Conservation (phyloP, 2,888 invertebrate species). For the Desoria tigrina region DNA sequence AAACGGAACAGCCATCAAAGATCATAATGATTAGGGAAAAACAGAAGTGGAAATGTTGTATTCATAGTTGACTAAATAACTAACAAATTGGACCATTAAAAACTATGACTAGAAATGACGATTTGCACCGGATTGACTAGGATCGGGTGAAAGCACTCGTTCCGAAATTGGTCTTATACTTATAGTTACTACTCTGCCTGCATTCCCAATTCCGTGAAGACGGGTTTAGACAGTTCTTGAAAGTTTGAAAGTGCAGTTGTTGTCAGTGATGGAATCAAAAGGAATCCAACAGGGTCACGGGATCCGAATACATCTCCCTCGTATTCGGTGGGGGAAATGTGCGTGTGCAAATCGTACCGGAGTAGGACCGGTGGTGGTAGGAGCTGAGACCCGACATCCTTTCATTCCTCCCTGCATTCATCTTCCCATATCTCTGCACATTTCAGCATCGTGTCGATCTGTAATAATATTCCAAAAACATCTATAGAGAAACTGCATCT, state of each 20-base stretch:
- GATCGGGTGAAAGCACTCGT: background rate
- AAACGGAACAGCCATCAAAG: no score
- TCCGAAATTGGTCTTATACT: no score
- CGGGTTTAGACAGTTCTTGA: conserved; percentile 6
- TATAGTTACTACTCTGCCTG: background rate
- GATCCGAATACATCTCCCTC: background rate
- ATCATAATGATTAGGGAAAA: no score
- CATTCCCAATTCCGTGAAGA: background rate
- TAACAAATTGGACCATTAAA: no score
- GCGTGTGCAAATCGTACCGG: conserved; percentile 23
- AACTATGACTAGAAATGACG: no score
- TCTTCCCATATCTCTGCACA: conserved; percentile 23
- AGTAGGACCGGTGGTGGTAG: no score
- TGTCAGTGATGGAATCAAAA: conserved; percentile 5
- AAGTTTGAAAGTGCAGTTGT: conserved; percentile 5
- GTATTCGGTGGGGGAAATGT: background rate
- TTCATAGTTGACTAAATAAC: no score
- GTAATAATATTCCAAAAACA: conserved; percentile 10
- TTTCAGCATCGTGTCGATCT: conserved; percentile 4
- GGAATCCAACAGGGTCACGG: conserved; percentile 8
- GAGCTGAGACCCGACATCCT: conserved; percentile 22
- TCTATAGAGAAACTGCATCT: no score
- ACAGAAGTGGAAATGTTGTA: no score
- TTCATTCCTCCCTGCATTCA: conserved; percentile 33
- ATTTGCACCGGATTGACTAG: no score